Percentiles rank a stretch among this genome's conserved stretches.
Evolutionary conservation across 2,797 vertebrate species (phyloP).

Genomic region (Danio tinwini): DNA sequence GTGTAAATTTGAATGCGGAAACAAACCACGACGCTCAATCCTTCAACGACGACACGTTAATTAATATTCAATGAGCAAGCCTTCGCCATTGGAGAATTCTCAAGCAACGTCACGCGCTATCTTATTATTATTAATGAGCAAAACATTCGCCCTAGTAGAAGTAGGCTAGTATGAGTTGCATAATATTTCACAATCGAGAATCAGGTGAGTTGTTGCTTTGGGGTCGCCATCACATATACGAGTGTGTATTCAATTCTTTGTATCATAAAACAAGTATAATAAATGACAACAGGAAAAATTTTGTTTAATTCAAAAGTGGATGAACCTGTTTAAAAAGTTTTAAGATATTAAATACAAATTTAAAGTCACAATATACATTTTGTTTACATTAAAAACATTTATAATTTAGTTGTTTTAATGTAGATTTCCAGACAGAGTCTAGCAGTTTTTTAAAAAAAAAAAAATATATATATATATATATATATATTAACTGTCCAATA

Average conservation of each 20-base stretch:
- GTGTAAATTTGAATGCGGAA: not conserved
- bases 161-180: not conserved
- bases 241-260: not conserved
- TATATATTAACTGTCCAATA: slow-evolving; percentile 21
- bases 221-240: no score
- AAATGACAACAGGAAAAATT: no score
- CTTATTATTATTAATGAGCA: not conserved
- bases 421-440: not conserved
- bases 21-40: not conserved
- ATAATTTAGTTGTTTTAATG: not conserved
- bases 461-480: no score
- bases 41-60: not conserved
- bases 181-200: not conserved
- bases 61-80: slow-evolving; percentile 21
- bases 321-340: no score
- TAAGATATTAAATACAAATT: not conserved
- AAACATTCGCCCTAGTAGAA: not conserved
- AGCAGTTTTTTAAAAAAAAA: not conserved
- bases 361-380: not conserved
- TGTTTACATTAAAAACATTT: no score
- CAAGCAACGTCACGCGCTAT: not conserved
- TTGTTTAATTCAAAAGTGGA: no score
- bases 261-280: no score
- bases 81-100: not conserved
- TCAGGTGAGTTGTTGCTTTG: not conserved